Conservation (phyloP, 2,113 vertebrate species). For the Anarhynchus alexandrinus region DNA sequence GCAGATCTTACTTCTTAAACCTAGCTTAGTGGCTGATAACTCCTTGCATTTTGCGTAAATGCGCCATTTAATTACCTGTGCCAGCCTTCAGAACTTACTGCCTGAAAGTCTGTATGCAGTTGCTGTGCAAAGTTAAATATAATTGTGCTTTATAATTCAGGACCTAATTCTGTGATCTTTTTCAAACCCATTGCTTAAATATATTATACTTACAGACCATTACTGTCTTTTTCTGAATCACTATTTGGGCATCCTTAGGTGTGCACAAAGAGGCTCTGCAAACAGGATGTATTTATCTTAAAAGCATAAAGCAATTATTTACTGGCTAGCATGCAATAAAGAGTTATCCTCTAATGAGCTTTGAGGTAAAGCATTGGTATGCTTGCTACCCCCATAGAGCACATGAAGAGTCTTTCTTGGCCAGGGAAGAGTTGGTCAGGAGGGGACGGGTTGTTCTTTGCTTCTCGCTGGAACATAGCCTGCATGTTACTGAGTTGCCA, state of each 20-base stretch:
- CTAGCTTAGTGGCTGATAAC: neutral
- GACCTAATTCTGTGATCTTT: neutral
- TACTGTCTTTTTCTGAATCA: neutral
- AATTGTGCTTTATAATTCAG: neutral
- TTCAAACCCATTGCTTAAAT: neutral
- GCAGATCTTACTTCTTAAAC: neutral
- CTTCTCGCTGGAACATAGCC: neutral
- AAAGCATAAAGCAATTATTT: neutral
- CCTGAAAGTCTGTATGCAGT: neutral
- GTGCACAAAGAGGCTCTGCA: neutral
- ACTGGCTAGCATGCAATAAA: neutral
- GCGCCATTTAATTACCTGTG: neutral
- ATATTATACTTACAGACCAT: neutral
- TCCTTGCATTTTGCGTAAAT: neutral
- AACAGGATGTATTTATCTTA: neutral
- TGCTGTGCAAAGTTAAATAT: neutral
- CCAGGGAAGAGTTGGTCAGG: neutral
- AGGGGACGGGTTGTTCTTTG: neutral
- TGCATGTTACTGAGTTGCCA: neutral
- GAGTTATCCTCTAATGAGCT: neutral
- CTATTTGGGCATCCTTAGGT: neutral
- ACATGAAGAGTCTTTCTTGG: neutral
- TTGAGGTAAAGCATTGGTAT: neutral
- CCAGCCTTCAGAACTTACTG: neutral
- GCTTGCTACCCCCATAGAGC: neutral